Evolutionary conservation across 2,797 vertebrate genomes (phyloP), one percentile per base, ranked within the genome.

Genomic region (Coreius guichenoti): DNA sequence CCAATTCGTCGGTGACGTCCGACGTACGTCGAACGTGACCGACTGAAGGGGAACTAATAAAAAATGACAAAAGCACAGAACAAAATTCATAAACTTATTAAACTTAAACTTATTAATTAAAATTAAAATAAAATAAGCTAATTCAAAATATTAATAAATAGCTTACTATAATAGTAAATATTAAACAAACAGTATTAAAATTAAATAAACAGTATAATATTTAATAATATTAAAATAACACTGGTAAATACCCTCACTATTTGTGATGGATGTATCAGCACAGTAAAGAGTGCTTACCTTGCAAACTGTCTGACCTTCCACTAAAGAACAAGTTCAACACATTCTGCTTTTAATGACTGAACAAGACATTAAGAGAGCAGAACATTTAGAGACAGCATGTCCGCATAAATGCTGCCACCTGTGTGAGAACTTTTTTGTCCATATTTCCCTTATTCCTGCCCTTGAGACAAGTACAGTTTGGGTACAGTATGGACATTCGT

Each of bases 311-410:
- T 70, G 82, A 69, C 31, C 36, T 31, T 76, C 3, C 8, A 49
- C 31, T 39, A 21, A 84, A 29, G 33, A 84, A 45, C 36, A 65
- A 83, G 58, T 83, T 65, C 21, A 58, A 58, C 65, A 31, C 47
- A 70, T 61, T 79, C 49, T 58, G 67, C 43, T 84, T 70, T 63
- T 72, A 84, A 63, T 79, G 21, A 56, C 3, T 33, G 49, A 78
- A 54, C 11, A 17, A 83, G 47, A 78, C 3, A 3, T 58, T 17
- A 84, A 29, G 13, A 58, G 13, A 78, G 11, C 21, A 47, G 3
- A 23, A 33, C 21, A 70, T 78, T 78, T 47, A 23, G 51, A 78
- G 63, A 29, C 16, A 67, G 33, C 26, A 21, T 58, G 65, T 47
- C 23, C 39, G 19, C 65, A 56, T 67, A 29, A 56, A 33, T 63